These are phyloP conservation scores for Drosophila subpulchrella DNA, from an alignment of 1,140 invertebrate genomes.

Conservation along the genomic window DNA sequence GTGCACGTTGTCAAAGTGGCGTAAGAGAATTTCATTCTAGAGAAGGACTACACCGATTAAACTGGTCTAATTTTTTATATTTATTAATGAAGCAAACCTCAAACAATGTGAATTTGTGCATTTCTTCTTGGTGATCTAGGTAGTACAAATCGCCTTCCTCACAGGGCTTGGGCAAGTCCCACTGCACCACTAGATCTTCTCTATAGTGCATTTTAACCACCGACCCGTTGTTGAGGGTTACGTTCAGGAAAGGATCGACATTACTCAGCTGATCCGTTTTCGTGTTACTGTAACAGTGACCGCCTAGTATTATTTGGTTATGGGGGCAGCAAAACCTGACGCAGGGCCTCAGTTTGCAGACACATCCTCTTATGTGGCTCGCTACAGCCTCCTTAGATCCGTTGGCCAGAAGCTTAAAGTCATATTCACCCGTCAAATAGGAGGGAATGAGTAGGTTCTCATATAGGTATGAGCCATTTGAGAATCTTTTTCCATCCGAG, in stretches of 20 bases:
- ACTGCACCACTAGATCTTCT: conserved; percentile 50
- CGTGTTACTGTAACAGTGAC: background rate
- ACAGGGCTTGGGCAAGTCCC: conserved; percentile 55
- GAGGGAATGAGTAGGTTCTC: conserved; percentile 55
- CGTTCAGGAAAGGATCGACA: conserved; percentile 37
- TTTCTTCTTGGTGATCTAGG: conserved; percentile 26
- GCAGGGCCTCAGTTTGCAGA: conserved; percentile 49
- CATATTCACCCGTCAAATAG: conserved; percentile 42
- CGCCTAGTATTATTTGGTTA: background rate
- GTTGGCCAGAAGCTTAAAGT: conserved; percentile 31
- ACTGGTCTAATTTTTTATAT: too few relatives aligned
- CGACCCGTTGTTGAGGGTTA: conserved; percentile 42
- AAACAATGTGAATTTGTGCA: conserved; percentile 46
- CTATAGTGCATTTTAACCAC: conserved; percentile 29
- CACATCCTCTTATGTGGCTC: conserved; percentile 62
- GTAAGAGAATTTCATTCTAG: conserved; percentile 52
- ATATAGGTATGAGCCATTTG: conserved; percentile 64
- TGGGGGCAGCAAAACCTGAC: conserved; percentile 64
- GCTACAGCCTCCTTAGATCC: conserved; percentile 8
- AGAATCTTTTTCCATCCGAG: conserved; percentile 13
- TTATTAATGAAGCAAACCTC: conserved; percentile 41
- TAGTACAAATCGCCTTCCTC: background rate
- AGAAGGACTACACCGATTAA: background rate
- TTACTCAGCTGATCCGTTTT: background rate
- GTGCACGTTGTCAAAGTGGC: background rate